phyloP scores from a whole-genome alignment of 2,797 vertebrate species.

The Coregonus suidteri region DNA sequence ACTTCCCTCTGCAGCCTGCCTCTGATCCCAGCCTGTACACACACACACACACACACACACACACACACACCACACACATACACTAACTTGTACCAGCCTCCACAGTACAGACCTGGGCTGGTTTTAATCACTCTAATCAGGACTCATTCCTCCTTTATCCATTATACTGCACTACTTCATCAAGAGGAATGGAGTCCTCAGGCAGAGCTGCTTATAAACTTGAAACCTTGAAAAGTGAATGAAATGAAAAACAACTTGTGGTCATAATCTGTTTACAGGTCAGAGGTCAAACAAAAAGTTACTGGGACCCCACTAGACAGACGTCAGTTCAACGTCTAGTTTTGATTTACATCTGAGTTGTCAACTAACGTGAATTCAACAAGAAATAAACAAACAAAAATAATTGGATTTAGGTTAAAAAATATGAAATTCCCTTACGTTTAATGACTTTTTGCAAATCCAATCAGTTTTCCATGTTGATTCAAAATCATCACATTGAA shows the following conservation, averaged over 20 bases:
- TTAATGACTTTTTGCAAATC: no score
- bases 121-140: constrained; percentile 65
- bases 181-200: constrained; percentile 43
- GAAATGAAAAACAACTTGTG: constrained; percentile 50
- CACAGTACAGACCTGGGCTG: constrained; percentile 38
- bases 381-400: no score
- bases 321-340: no score
- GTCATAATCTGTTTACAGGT: constrained; percentile 45
- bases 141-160: constrained; percentile 50
- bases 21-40: neutral
- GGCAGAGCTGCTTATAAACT: constrained; percentile 22
- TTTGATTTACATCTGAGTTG: no score
- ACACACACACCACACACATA: no score
- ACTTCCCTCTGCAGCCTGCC: constrained; percentile 41
- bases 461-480: no score
- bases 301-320: no score
- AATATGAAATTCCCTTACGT: no score
- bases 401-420: no score
- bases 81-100: constrained; percentile 38
- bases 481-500: no score
- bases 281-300: neutral
- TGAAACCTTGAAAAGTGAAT: neutral
- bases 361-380: no score
- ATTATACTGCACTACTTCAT: constrained; percentile 56
- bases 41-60: no score